These are phyloP conservation scores for Amazona guildingii DNA, from an alignment of 2,113 vertebrate species.

Conservation along the genomic window DNA sequence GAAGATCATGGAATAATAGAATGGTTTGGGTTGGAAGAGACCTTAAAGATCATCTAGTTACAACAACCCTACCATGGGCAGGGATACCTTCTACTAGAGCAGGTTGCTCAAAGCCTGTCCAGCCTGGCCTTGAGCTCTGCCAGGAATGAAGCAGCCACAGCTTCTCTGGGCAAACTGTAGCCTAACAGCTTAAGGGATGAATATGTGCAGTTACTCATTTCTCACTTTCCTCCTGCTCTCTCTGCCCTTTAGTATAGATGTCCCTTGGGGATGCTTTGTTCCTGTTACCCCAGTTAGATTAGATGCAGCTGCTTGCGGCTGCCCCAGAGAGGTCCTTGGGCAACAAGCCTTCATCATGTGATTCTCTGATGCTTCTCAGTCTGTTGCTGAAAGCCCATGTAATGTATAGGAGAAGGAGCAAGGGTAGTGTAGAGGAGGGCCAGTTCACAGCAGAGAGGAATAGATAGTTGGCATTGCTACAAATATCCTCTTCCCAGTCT, in stretches of 20 bases:
- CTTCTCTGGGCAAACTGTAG: neutral
- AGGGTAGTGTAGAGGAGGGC: neutral
- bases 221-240: neutral
- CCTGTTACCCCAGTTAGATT: neutral
- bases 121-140: neutral
- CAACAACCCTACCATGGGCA: neutral
- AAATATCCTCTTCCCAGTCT: neutral
- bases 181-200: neutral
- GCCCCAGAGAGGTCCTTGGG: neutral
- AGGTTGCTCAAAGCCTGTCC: neutral
- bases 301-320: neutral
- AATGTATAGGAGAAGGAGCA: neutral
- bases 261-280: neutral
- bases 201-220: neutral
- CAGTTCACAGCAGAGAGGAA: neutral
- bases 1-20: neutral
- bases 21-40: neutral
- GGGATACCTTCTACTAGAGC: neutral
- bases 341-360: neutral
- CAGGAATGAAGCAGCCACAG: neutral
- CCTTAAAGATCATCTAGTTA: neutral
- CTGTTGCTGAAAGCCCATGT: accelerated
- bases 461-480: neutral
- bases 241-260: neutral
- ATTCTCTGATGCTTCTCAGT: neutral